These are phyloP conservation scores for western clawed frog (Xenopus tropicalis) DNA, from an alignment of 2,113 vertebrate genomes.

Conservation along the genomic window UCB_Xtro_10.0 CM004446.2:2952501-2953000, in stretches of 20 bases:
- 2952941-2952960: no score
- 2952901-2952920: no score
- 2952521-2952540: no score
- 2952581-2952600: neutral
- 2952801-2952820: no score
- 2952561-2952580: slow-evolving; percentile 11
- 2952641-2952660: slow-evolving; percentile 18
- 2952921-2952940: no score
- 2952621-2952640: slow-evolving; percentile 35
- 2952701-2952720: slow-evolving; percentile 11
- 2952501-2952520: no score
- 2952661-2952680: neutral
- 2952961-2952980: no score
- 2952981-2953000: no score
- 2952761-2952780: neutral
- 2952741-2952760: slow-evolving; percentile 23
- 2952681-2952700: neutral
- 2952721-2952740: slow-evolving; percentile 20
- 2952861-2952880: no score
- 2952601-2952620: neutral
- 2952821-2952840: no score
- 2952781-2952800: neutral
- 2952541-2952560: neutral
- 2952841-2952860: no score
- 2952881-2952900: no score